Evolutionary conservation across 92 coral and sea anemone genomes (phyloP).

Genomic region (Metridium senile): DNA sequence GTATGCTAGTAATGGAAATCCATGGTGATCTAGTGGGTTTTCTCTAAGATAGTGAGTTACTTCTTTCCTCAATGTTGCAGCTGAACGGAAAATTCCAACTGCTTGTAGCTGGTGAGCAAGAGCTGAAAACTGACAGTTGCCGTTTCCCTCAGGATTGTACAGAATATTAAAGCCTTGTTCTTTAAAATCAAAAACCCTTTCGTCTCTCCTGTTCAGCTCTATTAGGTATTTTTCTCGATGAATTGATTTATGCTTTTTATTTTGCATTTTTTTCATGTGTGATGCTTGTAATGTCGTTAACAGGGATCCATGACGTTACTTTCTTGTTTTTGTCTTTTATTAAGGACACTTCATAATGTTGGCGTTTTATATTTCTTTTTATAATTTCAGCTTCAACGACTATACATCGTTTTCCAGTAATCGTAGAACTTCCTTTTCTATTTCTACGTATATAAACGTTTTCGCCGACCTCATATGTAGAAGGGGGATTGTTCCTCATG

Average conservation of each 20-base stretch:
- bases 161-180: slow-evolving; percentile 4
- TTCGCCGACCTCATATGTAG: slow-evolving; percentile 38
- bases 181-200: neutral
- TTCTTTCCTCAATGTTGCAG: slow-evolving; percentile 34
- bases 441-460: neutral
- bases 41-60: slow-evolving; percentile 20
- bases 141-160: slow-evolving; percentile 34
- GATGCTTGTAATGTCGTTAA: slow-evolving; percentile 48
- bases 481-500: slow-evolving; percentile 19
- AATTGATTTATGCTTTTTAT: neutral
- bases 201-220: neutral
- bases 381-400: slow-evolving; percentile 20
- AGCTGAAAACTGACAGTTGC: slow-evolving; percentile 47
- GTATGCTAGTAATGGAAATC: slow-evolving; percentile 25
- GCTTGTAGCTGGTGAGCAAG: slow-evolving; percentile 18
- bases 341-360: slow-evolving; percentile 10
- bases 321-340: neutral
- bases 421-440: neutral
- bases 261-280: slow-evolving; percentile 13
- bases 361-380: slow-evolving; percentile 2
- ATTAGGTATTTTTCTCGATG: neutral
- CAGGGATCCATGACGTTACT: slow-evolving; percentile 34
- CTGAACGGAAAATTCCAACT: slow-evolving; percentile 30
- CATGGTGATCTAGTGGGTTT: slow-evolving; percentile 18
- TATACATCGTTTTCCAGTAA: neutral